phyloP scores from a whole-genome alignment of 2,888 invertebrate species.

The Lutraria lutraria region DNA sequence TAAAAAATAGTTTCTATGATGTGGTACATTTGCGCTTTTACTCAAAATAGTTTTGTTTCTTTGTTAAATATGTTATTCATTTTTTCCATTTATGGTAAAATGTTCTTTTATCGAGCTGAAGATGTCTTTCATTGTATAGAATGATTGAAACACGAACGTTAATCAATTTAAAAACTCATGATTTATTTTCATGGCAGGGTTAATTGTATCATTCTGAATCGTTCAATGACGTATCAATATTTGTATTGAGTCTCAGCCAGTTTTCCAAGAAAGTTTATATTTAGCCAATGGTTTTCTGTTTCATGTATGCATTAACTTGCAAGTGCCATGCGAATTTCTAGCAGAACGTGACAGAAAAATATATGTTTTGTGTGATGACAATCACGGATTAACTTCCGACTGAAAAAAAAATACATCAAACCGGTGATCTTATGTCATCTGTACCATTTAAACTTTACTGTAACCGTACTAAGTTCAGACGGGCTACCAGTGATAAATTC shows the following conservation, averaged over 20 bases:
- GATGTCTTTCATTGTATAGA: background rate
- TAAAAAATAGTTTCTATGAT: background rate
- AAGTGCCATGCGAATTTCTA: too few relatives aligned
- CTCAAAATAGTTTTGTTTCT: background rate
- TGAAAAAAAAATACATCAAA: background rate
- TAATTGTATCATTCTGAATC: too few relatives aligned
- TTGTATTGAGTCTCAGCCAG: too few relatives aligned
- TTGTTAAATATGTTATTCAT: background rate
- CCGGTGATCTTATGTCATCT: background rate
- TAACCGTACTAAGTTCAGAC: background rate
- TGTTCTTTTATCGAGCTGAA: background rate
- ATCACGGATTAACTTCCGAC: too few relatives aligned
- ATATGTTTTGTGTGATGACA: too few relatives aligned
- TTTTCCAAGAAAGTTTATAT: too few relatives aligned
- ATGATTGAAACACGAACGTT: background rate
- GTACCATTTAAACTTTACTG: slow-evolving; percentile 4
- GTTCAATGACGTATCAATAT: too few relatives aligned
- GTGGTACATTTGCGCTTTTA: background rate
- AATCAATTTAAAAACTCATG: too few relatives aligned
- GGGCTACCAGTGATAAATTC: background rate
- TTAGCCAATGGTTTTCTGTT: too few relatives aligned
- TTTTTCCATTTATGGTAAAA: background rate
- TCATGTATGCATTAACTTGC: too few relatives aligned
- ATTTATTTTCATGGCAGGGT: too few relatives aligned
- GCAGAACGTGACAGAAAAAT: too few relatives aligned